phyloP scores from a whole-genome alignment of 2,113 vertebrate genomes.

The Chaenocephalus aceratus region DNA sequence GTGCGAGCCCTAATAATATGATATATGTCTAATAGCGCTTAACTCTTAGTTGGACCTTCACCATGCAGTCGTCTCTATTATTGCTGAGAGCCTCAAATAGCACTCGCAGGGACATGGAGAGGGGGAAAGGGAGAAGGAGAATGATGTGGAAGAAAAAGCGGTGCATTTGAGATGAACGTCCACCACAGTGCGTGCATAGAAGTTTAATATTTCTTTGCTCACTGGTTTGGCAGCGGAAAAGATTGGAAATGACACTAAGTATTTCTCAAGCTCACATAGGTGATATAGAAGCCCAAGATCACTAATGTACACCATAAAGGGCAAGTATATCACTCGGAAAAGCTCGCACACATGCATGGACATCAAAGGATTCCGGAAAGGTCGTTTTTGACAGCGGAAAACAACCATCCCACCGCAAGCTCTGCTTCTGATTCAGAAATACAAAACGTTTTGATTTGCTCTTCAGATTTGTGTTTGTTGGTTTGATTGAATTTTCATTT shows the following conservation, averaged over 20 bases:
- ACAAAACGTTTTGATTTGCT: slow-evolving; percentile 77
- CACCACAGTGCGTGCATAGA: slow-evolving; percentile 55
- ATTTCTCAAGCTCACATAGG: slow-evolving; percentile 65
- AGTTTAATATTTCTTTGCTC: slow-evolving; percentile 57
- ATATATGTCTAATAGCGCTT: slow-evolving; percentile 64
- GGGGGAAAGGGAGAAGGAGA: slow-evolving; percentile 25
- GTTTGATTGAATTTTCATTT: slow-evolving; percentile 72
- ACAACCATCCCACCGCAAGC: slow-evolving; percentile 60
- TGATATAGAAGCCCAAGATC: slow-evolving; percentile 50
- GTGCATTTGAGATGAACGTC: slow-evolving; percentile 60
- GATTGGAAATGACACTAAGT: slow-evolving; percentile 67
- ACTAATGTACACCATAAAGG: slow-evolving; percentile 15
- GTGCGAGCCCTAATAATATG: slow-evolving; percentile 70
- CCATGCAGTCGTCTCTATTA: slow-evolving; percentile 49
- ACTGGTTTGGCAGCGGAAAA: slow-evolving; percentile 63
- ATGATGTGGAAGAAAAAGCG: slow-evolving; percentile 36
- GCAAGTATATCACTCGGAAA: slow-evolving; percentile 21
- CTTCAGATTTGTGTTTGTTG: slow-evolving; percentile 71
- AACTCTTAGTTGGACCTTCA: slow-evolving; percentile 66
- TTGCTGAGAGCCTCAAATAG: slow-evolving; percentile 58
- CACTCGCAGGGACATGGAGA: slow-evolving; percentile 30
- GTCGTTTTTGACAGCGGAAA: slow-evolving; percentile 64
- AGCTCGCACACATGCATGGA: not conserved
- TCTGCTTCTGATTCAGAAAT: slow-evolving; percentile 70
- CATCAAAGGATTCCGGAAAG: slow-evolving; percentile 50